Evolutionary conservation across 2,888 invertebrate species (phyloP), one percentile per base, ranked within the genome.

Genomic region (Danaus chrysippus): DNA sequence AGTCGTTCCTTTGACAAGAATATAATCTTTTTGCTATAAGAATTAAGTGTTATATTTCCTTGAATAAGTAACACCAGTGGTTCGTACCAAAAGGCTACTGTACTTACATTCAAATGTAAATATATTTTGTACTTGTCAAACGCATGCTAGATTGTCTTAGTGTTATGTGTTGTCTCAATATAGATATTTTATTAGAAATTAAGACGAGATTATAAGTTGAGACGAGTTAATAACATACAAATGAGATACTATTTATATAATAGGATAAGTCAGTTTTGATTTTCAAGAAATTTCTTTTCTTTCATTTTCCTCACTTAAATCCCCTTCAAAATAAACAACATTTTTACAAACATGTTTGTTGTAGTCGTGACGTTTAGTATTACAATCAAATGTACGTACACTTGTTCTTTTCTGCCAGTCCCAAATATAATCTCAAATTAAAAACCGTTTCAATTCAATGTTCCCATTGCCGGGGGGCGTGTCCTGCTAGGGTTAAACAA

Each of bases 401-500:
- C 61, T 17, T 10, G 23, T 55, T 56, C 59, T 57, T 59, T 66
- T 63, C 64, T 64, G 12, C 8, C 42, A 44, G 19, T 42, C 49
- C 43, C 59, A 49, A 17, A 49, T 49, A 49, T n/a, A 49, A n/a
- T 49, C 17, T 49, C 58, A 66, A 66, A 59, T 66, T 62, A 63
- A 61, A 64, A 62, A 56, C 56, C 49, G 23, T 56, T 54, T 52
- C 56, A 49, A 49, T 49, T 49, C 17, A 49, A 49, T 49, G 57
- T 56, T 59, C 64, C 62, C 62, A 64, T 58, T 66, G 66, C 66
- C 53, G n/a, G 34, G 62, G 76, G 81, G 83, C 83, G 76, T 75
- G 80, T 74, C 71, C 66, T 78, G 84, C 83, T 84, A 82, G 82
- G 81, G 83, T 80, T 84, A 82, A 84, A 87, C 87, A 87, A 87